phyloP scores from a whole-genome alignment of 2,888 invertebrate genomes.

The Hydrotaea diabolus region DNA sequence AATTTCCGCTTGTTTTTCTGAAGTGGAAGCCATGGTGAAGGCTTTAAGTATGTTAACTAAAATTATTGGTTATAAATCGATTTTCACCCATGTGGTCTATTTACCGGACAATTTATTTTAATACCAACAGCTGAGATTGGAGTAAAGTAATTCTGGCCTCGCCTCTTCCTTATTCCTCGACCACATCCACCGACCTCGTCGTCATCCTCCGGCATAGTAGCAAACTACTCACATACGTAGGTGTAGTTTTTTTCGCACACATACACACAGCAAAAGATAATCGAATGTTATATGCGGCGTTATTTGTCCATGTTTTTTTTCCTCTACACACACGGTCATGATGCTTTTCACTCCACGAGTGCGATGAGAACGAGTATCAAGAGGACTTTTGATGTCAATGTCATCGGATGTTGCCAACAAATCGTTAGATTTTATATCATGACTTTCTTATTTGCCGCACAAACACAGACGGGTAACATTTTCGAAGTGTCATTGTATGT shows the following conservation, averaged over 20 bases:
- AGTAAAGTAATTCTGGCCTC: no score
- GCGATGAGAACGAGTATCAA: background rate
- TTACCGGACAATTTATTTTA: no score
- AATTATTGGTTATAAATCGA: no score
- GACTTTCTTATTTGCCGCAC: background rate
- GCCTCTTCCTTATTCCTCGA: no score
- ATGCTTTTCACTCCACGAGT: background rate
- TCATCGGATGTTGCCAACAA: constrained; percentile 31
- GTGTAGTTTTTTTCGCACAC: constrained; percentile 6
- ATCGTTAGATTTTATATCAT: constrained; percentile 37
- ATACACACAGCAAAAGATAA: background rate
- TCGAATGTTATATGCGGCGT: constrained; percentile 13
- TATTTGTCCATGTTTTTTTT: no score
- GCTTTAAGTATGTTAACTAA: no score
- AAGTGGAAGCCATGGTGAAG: no score
- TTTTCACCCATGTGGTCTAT: no score
- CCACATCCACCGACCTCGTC: no score
- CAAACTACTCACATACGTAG: background rate
- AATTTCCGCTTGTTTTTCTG: no score
- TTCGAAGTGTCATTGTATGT: background rate
- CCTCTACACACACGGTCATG: background rate
- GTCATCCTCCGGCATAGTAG: background rate
- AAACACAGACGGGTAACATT: background rate
- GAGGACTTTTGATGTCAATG: constrained; percentile 41
- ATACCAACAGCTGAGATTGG: no score